Evolutionary conservation across 2,888 invertebrate species (phyloP).

Genomic region (Macrophya annulata): DNA sequence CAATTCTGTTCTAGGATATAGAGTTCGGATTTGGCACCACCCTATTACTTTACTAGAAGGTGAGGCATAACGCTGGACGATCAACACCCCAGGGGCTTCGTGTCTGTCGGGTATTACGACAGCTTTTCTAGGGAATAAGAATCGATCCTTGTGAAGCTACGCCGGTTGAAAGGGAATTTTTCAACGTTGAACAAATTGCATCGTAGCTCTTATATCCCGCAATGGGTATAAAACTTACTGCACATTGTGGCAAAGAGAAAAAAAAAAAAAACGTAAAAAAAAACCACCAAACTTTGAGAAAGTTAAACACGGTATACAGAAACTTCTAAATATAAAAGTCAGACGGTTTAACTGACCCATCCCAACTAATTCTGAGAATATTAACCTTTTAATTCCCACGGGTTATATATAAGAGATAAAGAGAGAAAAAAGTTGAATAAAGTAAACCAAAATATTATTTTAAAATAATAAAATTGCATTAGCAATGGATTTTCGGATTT

Average conservation of each 20-base stretch:
- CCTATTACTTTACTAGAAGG: conserved; percentile 20
- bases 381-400: conserved; percentile 27
- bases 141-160: conserved; percentile 66
- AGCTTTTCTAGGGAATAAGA: conserved; percentile 68
- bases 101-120: conserved; percentile 72
- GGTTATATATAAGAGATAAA: conserved; percentile 63
- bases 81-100: conserved; percentile 64
- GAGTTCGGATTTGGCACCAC: conserved; percentile 35
- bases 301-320: conserved; percentile 40
- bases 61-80: conserved; percentile 47
- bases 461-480: conserved; percentile 39
- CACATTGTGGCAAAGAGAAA: not conserved
- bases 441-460: not conserved
- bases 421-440: not conserved
- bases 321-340: conserved; percentile 44
- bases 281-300: not conserved
- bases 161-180: conserved; percentile 30
- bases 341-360: conserved; percentile 51
- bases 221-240: conserved; percentile 42
- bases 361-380: conserved; percentile 32
- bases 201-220: not conserved
- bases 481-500: not conserved
- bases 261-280: not conserved
- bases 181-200: conserved; percentile 34
- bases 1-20: conserved; percentile 25